Base-by-base conservation (phyloP, 2,113 vertebrate species). In the Benitochromis conjunctus region DNA sequence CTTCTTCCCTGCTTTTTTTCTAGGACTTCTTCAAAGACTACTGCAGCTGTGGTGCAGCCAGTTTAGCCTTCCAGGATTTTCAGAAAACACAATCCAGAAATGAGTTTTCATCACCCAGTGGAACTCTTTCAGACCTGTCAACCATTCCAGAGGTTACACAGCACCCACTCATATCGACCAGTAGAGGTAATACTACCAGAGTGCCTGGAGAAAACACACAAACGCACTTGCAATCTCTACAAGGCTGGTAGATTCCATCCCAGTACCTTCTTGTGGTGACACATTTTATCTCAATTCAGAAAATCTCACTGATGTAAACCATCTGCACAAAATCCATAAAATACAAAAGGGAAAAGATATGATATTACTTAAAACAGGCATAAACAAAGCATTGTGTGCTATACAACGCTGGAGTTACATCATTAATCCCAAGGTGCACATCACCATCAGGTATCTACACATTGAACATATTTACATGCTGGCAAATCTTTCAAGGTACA, bases 41-140 rank as follows among this genome's bases (percentile, higher is more conserved):
- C 51, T 98, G 97, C 91, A 96, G 94, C 91, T 98, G 97, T 93
- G 97, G 97, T 62, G 95, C 96, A 66, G 95, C 96, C 78, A 94
- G 66, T 2, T 7, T 97, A 74, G 95, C 96, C 0, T 94, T 96
- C 88, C 96, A 97, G 89, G 96, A 97, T 0, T 4, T 21, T 3
- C 3, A 81, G 19, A 96, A 96, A 87, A 95, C 80, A 1, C 84
- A 62, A 80, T 95, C 92, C 36, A 96, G 94, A 56, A 95, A 88
- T 87, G 96, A 97, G 57, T 95, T 93, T 54, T 80, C 96, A 79
- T 96, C 82, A 48, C 94, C 87, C 21, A 89, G 93, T 80, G 94
- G 96, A 79, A 97, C 97, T 18, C n/a, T 95, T 62, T 97, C 96
- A 36, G 97, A 98, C 93, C 96, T 97, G 87, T 97, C 96, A 79